A percentile compares a stretch with the other conserved stretches of the same genome.
Conservation (phyloP, 1,140 invertebrate genomes). For the Trypoxylus dichotomus region DNA sequence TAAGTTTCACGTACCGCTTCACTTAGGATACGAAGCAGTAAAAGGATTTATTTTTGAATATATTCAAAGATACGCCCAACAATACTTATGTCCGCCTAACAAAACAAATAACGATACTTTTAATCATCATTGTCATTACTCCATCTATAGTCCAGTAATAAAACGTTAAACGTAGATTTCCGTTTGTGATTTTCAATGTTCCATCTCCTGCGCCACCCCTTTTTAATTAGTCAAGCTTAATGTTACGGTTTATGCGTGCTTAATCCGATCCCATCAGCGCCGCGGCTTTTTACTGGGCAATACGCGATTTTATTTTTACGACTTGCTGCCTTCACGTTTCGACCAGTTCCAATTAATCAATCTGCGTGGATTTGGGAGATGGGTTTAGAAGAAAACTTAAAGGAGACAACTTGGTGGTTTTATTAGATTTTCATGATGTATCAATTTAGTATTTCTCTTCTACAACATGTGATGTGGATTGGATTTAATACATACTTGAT, state of each 20-base stretch:
- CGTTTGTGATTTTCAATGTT: background rate
- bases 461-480: too few species aligned
- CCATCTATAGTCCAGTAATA: background rate
- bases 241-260: background rate
- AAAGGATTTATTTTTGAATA: too few species aligned
- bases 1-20: too few species aligned
- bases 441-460: too few species aligned
- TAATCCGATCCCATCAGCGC: background rate
- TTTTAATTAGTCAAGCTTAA: constrained; percentile 4
- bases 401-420: too few species aligned
- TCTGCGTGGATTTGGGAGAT: background rate
- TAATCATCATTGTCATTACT: background rate
- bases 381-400: too few species aligned
- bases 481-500: too few species aligned
- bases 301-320: background rate
- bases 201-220: background rate
- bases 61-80: too few species aligned
- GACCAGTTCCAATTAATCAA: background rate
- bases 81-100: too few species aligned
- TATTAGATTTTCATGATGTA: too few species aligned
- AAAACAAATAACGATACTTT: background rate
- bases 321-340: background rate
- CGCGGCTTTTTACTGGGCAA: background rate
- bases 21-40: too few species aligned
- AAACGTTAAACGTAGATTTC: background rate